Base-by-base conservation (phyloP, 2,797 vertebrate species). In the Tenualosa thibaudeaui region DNA sequence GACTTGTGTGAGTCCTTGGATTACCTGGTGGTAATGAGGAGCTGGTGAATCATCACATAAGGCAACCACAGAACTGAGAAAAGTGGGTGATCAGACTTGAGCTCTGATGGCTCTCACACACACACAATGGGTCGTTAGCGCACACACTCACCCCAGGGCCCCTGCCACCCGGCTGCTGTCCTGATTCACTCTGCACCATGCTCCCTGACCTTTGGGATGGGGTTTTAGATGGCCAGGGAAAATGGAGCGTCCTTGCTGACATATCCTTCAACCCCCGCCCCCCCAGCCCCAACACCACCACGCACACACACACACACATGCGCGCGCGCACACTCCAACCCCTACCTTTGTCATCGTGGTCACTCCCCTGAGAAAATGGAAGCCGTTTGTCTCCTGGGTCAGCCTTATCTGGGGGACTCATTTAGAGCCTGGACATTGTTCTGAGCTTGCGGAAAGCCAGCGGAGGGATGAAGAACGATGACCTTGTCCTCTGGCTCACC, bases 401-500 rank as follows among this genome's bases (percentile, higher is more conserved):
- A 81, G 26, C 10, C 46, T 86, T 85, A 83, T 81, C 68, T 54
- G 40, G 0, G 22, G 26, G 12, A 54, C 60, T 53, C 81, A 54
- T 83, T 84, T 89, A 86, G 84, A 82, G 83, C 40, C 15, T 3
- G 0, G 43, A 85, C 83, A 81, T 85, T 84, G 60, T 87, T 90
- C 85, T 71, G 51, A 50, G 56, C 87, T 85, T 60, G 85, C 37
- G 81, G 75, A 50, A 53, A 83, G 40, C 58, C 9, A 86, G 0
- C 54, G 0, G 24, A 22, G 68, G 54, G 81, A 86, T 84, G 75
- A 82, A 68, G 71, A 89, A 90, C 60, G 81, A 84, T 78, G 81
- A 54, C 86, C 19, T 86, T 26, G 85, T 91, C 91, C 89, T 93
- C 88, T 26, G 31, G 37, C 83, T 87, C 88, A 91, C 93, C 91